phyloP scores from a whole-genome alignment of 1,140 invertebrate species.

The Phortica variegata region DNA sequence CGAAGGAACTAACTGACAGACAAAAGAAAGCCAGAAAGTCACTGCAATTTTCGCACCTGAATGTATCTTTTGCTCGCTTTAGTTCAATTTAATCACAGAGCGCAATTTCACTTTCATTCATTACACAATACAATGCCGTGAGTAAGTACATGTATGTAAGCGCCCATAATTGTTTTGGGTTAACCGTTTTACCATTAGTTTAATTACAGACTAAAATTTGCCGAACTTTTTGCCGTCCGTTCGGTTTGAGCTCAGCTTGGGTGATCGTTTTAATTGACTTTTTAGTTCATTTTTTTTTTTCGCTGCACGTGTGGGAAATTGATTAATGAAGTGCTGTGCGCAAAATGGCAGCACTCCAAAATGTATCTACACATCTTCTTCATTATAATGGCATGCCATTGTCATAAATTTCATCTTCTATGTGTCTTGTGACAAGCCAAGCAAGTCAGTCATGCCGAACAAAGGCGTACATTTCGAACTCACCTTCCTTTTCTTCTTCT shows the following conservation, averaged over 20 bases:
- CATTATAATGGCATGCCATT: too few relatives aligned
- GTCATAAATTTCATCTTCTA: constrained; percentile 39
- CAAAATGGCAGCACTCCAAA: constrained; percentile 32
- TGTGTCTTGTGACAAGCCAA: too few relatives aligned
- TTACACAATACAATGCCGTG: constrained; percentile 47
- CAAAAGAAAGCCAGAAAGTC: too few relatives aligned
- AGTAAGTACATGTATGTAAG: too few relatives aligned
- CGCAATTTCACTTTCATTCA: constrained; percentile 48
- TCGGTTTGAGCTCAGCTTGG: constrained; percentile 14
- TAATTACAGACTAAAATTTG: constrained; percentile 14
- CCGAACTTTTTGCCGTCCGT: not conserved
- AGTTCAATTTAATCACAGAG: too few relatives aligned
- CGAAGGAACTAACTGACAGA: too few relatives aligned
- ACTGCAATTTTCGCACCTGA: too few relatives aligned
- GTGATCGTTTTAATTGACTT: constrained; percentile 39
- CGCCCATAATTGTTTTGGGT: too few relatives aligned
- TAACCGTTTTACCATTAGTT: too few relatives aligned
- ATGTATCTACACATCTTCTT: constrained; percentile 39
- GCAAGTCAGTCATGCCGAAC: constrained; percentile 31
- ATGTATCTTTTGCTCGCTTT: too few relatives aligned
- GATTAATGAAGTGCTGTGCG: constrained; percentile 28
- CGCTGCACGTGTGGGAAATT: constrained; percentile 44
- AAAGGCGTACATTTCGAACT: constrained; percentile 23
- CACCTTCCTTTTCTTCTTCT: constrained; percentile 10
- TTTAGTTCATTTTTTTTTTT: too few relatives aligned